Evolutionary conservation across 2,888 invertebrate species (phyloP).

Genomic region (Cryptocheilus praepositus): DNA sequence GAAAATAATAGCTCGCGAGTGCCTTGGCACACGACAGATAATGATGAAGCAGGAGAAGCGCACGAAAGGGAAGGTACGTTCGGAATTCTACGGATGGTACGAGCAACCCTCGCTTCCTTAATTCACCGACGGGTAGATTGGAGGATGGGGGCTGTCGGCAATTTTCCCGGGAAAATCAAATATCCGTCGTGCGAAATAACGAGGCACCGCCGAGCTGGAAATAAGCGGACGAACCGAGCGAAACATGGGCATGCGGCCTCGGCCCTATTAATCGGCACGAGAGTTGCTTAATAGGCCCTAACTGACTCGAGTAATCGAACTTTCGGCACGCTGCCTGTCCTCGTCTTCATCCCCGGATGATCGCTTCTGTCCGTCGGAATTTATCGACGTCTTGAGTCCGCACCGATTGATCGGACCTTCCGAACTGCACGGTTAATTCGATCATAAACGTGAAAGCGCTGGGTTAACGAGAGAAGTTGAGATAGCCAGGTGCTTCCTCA

Average conservation of each 20-base stretch:
- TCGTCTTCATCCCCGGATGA: conserved; percentile 4
- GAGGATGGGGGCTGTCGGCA: not conserved
- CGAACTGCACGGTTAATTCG: no score
- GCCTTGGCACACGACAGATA: no score
- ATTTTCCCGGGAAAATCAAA: conserved; percentile 32
- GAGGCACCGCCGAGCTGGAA: conserved; percentile 19
- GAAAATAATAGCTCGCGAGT: no score
- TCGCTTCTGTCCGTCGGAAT: not conserved
- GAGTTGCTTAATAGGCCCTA: conserved; percentile 24
- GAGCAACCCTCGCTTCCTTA: no score
- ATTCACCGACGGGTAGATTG: no score
- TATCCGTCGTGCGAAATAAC: conserved; percentile 42
- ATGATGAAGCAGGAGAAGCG: no score
- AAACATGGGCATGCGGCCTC: conserved; percentile 7
- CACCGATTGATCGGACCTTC: not conserved
- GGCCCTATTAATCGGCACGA: conserved; percentile 20
- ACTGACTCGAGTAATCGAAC: conserved; percentile 30
- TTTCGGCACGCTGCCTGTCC: conserved; percentile 9
- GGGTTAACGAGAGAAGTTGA: no score
- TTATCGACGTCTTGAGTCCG: conserved; percentile 9
- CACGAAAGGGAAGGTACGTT: no score
- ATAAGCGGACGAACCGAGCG: conserved; percentile 24
- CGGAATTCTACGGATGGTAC: no score
- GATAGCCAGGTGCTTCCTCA: no score
- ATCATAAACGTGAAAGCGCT: no score